Evolutionary conservation across 1,140 invertebrate species (phyloP).

Genomic region (Ericerus pela): DNA sequence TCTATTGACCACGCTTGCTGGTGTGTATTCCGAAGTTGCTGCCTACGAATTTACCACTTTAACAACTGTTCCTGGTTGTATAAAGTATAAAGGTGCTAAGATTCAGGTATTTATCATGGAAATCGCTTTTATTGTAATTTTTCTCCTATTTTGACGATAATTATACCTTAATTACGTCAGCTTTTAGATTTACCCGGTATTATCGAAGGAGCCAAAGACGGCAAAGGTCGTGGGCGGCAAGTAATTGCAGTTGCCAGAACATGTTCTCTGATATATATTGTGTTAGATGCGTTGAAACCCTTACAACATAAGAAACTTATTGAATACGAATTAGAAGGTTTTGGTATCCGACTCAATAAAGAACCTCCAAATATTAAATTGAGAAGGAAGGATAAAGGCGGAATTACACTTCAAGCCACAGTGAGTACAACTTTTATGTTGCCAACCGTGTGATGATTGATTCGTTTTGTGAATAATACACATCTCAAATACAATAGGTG

Average conservation of each 20-base stretch:
- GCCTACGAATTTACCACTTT: constrained; percentile 99
- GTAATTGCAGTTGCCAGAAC: constrained; percentile 98
- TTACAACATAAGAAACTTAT: constrained; percentile 89
- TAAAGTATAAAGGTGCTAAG: constrained; percentile 99
- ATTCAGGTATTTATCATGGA: constrained; percentile 54
- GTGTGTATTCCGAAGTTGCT: constrained; percentile 98
- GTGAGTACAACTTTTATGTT: constrained; percentile 26
- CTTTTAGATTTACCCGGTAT: constrained; percentile 97
- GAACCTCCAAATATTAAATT: constrained; percentile 94
- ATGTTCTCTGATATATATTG: constrained; percentile 95
- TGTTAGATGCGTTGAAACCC: constrained; percentile 94
- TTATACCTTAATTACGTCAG: constrained; percentile 35
- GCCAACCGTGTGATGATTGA: background rate
- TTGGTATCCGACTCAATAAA: constrained; percentile 92
- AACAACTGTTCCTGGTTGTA: constrained; percentile 98
- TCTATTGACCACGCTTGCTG: constrained; percentile 86
- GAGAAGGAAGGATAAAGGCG: constrained; percentile 92
- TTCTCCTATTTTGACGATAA: background rate
- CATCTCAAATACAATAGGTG: constrained; percentile 39
- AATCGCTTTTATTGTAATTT: background rate
- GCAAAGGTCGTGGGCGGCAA: constrained; percentile 94
- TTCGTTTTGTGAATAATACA: background rate
- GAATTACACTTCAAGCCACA: constrained; percentile 75
- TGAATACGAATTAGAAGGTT: constrained; percentile 97
- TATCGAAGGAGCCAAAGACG: constrained; percentile 99